Evolutionary conservation across 2,797 vertebrate genomes (phyloP).

Genomic region (Tachyglossus aculeatus): DNA sequence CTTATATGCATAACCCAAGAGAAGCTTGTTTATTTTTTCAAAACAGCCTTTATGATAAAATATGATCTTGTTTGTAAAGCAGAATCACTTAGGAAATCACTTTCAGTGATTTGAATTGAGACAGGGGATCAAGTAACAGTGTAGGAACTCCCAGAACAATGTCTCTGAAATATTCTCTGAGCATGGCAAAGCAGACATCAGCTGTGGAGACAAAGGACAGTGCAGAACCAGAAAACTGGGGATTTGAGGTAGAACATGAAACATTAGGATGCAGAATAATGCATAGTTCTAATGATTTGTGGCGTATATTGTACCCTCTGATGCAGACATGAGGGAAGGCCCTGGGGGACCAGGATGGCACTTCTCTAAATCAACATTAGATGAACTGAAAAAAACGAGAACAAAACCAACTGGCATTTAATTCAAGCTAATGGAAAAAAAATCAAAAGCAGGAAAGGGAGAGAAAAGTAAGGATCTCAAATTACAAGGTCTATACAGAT

Average conservation of each 20-base stretch:
- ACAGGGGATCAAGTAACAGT: background rate
- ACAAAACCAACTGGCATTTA: no score
- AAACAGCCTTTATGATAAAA: background rate
- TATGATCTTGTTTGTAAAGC: background rate
- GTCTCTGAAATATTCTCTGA: background rate
- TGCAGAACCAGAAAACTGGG: background rate
- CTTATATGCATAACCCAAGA: background rate
- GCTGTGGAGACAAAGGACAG: background rate
- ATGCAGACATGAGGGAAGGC: background rate
- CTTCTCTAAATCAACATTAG: background rate
- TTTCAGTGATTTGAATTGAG: background rate
- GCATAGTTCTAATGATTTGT: background rate
- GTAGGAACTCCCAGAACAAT: no score
- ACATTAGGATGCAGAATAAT: background rate
- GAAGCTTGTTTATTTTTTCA: background rate
- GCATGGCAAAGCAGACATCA: background rate
- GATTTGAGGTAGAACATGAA: background rate
- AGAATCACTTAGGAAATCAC: background rate
- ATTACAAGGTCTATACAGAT: no score
- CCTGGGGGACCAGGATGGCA: background rate
- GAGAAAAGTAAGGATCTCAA: no score
- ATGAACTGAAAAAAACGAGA: no score
- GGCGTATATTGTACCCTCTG: background rate
- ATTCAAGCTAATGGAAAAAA: no score
- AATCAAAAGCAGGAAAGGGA: no score